A percentile compares a stretch with the other conserved stretches of the same genome.
These are phyloP conservation scores for Netelia melanura DNA, from an alignment of 2,888 invertebrate genomes.

Conservation along the genomic window DNA sequence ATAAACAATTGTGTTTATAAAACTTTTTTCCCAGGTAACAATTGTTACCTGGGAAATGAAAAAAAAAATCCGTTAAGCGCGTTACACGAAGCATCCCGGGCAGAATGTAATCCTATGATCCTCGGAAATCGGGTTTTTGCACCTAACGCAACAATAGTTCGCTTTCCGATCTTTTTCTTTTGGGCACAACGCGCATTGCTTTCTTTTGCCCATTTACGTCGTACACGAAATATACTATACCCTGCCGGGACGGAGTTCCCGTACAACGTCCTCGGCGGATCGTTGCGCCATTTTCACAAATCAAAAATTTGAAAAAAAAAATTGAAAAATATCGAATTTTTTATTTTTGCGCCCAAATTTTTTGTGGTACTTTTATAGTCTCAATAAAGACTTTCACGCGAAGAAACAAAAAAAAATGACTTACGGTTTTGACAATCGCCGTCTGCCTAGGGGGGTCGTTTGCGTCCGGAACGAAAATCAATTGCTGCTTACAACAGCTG, in stretches of 20 bases:
- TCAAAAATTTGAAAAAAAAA: not conserved
- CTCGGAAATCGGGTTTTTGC: slow-evolving; percentile 14
- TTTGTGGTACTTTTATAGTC: slow-evolving; percentile 17
- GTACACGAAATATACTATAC: too few relatives aligned
- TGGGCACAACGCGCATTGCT: not conserved
- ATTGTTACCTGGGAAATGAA: too few relatives aligned
- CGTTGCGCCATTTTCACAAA: too few relatives aligned
- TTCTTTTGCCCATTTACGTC: too few relatives aligned
- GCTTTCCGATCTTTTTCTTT: slow-evolving; percentile 3
- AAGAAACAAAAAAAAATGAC: slow-evolving; percentile 17
- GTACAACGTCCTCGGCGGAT: too few relatives aligned
- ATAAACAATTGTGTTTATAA: too few relatives aligned
- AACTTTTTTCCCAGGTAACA: too few relatives aligned
- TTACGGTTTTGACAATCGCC: slow-evolving; percentile 4
- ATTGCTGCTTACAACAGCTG: slow-evolving; percentile 17
- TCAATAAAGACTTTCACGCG: slow-evolving; percentile 7
- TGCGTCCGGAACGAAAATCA: slow-evolving; percentile 23
- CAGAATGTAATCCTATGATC: slow-evolving; percentile 7
- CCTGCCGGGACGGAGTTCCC: too few relatives aligned
- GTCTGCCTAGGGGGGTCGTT: not conserved
- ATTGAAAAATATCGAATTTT: slow-evolving; percentile 1
- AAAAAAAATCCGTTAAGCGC: not conserved
- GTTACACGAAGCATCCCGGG: slow-evolving; percentile 1
- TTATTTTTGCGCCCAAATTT: slow-evolving; percentile 16
- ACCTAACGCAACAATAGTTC: slow-evolving; percentile 14